These are phyloP conservation scores for Malacoraja senta DNA, from an alignment of 2,797 vertebrate genomes.

Conservation along the genomic window DNA sequence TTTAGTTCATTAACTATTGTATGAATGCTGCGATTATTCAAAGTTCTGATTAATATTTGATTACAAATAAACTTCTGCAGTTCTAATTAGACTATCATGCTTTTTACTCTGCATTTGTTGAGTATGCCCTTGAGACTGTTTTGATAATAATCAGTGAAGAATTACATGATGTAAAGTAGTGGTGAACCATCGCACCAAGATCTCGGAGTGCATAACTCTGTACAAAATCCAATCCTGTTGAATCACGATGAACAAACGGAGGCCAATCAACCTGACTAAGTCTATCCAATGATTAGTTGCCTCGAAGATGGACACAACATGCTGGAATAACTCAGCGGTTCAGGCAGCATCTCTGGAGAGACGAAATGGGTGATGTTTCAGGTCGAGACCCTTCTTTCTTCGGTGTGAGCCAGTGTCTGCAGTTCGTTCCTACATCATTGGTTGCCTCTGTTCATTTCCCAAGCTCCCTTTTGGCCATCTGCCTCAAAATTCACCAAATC, in stretches of 20 bases:
- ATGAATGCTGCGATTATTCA: neutral
- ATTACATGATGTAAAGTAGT: neutral
- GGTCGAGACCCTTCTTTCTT: no score
- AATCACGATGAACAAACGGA: no score
- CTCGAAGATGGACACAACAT: no score
- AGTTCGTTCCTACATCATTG: no score
- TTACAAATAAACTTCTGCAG: neutral
- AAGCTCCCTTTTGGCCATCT: no score
- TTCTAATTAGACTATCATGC: neutral
- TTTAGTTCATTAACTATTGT: neutral
- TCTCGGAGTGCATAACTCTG: neutral
- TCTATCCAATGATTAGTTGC: no score
- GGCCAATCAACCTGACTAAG: neutral
- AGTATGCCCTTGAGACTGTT: neutral
- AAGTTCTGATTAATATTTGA: neutral
- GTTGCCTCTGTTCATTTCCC: no score
- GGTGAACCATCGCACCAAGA: neutral
- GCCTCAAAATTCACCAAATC: no score
- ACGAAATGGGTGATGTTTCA: no score
- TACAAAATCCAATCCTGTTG: neutral
- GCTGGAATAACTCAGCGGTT: no score
- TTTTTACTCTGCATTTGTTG: neutral
- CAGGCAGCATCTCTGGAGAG: no score
- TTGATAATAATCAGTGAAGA: neutral
- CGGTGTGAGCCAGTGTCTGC: no score